Evolutionary conservation across 1,140 invertebrate genomes (phyloP).

Genomic region (Drosophila sp.): DNA sequence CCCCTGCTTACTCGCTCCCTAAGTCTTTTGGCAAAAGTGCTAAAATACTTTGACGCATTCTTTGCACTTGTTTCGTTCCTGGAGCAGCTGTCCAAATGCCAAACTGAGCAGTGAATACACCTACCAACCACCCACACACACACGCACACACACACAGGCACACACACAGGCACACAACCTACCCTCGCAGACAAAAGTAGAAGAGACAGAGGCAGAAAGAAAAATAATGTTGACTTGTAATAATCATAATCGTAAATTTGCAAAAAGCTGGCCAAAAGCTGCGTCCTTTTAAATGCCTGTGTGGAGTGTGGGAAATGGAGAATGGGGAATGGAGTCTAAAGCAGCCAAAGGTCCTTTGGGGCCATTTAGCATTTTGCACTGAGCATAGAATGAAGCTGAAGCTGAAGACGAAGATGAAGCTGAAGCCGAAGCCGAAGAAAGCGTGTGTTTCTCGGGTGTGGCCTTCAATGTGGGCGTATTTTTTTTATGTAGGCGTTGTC

Average conservation of each 20-base stretch:
- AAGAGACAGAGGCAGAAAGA: constrained; percentile 7
- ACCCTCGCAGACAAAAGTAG: constrained; percentile 36
- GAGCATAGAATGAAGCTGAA: constrained; percentile 34
- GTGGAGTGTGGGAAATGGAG: not conserved
- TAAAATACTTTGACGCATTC: constrained; percentile 79
- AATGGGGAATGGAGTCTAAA: not conserved
- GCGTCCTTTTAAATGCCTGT: constrained; percentile 32
- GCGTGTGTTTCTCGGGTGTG: constrained; percentile 26
- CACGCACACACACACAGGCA: constrained; percentile 20
- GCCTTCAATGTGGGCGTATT: constrained; percentile 23
- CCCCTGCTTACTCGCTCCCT: not conserved
- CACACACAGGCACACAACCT: constrained; percentile 26
- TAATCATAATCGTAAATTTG: constrained; percentile 84
- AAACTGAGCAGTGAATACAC: constrained; percentile 34
- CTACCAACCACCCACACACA: constrained; percentile 20
- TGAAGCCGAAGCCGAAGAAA: constrained; percentile 19
- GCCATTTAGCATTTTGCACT: constrained; percentile 76
- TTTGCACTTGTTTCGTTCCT: constrained; percentile 63
- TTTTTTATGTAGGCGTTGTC: constrained; percentile 72
- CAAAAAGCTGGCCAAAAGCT: constrained; percentile 70
- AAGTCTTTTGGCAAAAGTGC: constrained; percentile 40
- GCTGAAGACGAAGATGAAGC: too few relatives aligned
- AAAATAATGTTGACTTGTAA: constrained; percentile 78
- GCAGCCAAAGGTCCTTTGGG: constrained; percentile 68
- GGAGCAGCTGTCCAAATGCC: constrained; percentile 70